These are phyloP conservation scores for Phoenicopterus ruber DNA, from an alignment of 2,113 vertebrate genomes.

Conservation along the genomic window DNA sequence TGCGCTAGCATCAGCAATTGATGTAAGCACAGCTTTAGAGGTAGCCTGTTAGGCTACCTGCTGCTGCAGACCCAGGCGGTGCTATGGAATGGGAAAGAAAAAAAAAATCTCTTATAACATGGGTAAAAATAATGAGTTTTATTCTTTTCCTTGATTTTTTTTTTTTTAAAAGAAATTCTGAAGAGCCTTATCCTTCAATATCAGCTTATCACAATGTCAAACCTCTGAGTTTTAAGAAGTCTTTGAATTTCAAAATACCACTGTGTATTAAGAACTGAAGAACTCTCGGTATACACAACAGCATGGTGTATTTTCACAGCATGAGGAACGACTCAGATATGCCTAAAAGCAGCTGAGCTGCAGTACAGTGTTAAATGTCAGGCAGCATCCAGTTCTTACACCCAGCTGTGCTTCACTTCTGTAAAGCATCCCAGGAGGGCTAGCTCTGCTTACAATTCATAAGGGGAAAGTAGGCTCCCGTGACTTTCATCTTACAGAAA, in stretches of 20 bases:
- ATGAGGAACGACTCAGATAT: not conserved
- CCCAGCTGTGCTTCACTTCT: not conserved
- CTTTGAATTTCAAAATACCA: not conserved
- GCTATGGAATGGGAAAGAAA: not conserved
- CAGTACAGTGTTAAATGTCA: not conserved
- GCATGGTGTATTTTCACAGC: not conserved
- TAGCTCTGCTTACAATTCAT: not conserved
- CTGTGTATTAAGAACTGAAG: not conserved
- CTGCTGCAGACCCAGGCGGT: conserved; percentile 11
- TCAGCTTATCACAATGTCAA: not conserved
- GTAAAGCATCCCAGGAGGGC: not conserved
- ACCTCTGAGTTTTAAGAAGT: not conserved
- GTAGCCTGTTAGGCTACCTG: conserved; percentile 36
- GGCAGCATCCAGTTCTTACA: not conserved
- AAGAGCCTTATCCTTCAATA: not conserved
- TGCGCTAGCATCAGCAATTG: not conserved
- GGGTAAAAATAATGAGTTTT: not conserved
- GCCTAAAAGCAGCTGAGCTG: not conserved
- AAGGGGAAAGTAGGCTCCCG: not conserved
- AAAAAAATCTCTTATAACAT: not conserved
- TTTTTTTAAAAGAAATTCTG: not conserved
- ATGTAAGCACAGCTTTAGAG: conserved; percentile 12
- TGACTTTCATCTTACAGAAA: not conserved
- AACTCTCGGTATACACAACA: not conserved
- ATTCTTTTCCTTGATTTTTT: not conserved